Evolutionary conservation across 2,888 invertebrate genomes (phyloP).

Genomic region (Machimus atricapillus): DNA sequence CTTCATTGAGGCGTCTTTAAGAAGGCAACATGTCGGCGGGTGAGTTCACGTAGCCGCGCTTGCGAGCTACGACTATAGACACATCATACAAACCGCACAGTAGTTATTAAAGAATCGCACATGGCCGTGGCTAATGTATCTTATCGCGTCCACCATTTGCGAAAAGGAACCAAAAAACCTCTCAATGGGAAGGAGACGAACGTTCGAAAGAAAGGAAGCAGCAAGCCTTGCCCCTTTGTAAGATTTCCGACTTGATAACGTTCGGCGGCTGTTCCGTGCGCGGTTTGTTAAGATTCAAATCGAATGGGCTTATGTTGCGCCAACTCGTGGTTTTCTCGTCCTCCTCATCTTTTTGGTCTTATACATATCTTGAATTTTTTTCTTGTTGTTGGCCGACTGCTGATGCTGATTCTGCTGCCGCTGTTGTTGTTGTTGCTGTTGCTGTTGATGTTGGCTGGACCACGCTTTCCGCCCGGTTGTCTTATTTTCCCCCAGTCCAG

Average conservation of each 20-base stretch:
- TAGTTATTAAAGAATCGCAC: constrained; percentile 50
- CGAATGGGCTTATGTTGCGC: constrained; percentile 35
- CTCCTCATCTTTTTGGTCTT: neutral
- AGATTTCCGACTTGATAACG: constrained; percentile 63
- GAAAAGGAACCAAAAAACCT: constrained; percentile 47
- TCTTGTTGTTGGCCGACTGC: neutral
- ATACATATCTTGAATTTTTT: neutral
- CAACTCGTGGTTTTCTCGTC: constrained; percentile 14
- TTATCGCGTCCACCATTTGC: constrained; percentile 50
- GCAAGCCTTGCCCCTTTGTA: constrained; percentile 54
- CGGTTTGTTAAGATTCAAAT: constrained; percentile 38
- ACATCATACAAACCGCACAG: constrained; percentile 46
- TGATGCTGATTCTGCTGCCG: neutral
- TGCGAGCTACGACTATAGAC: neutral
- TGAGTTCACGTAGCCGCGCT: neutral
- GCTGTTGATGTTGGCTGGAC: neutral
- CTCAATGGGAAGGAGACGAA: neutral
- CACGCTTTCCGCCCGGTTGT: neutral
- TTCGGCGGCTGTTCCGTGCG: constrained; percentile 49
- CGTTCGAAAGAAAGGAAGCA: constrained; percentile 4
- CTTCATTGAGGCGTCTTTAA: neutral
- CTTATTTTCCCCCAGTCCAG: neutral
- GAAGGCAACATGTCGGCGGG: neutral
- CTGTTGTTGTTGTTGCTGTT: neutral
- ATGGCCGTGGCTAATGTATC: constrained; percentile 50